Conservation (phyloP, 2,888 invertebrate genomes). For the Cantharis lateralis region DNA sequence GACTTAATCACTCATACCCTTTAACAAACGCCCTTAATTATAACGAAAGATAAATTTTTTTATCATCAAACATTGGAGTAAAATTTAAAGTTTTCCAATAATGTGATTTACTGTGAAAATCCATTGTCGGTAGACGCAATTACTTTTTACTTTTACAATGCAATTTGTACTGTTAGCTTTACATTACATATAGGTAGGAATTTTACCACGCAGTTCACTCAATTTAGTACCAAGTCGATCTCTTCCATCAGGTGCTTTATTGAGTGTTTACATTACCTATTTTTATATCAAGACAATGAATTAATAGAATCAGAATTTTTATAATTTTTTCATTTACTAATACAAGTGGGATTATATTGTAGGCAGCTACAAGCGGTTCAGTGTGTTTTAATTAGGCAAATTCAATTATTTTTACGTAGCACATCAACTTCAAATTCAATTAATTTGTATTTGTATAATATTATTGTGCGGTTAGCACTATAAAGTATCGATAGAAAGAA, state of each 20-base stretch:
- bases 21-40: not conserved
- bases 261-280: not conserved
- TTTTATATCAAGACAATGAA: not conserved
- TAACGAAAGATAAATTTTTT: not conserved
- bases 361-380: too few relatives aligned
- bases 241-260: not conserved
- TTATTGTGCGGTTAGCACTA: not conserved
- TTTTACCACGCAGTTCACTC: not conserved
- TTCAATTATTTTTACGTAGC: not conserved
- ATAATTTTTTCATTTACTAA: not conserved
- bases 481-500: not conserved
- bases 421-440: not conserved
- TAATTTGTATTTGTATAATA: not conserved
- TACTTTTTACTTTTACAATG: not conserved
- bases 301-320: not conserved
- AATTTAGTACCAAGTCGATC: not conserved
- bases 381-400: not conserved
- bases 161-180: not conserved
- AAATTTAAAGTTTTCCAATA: not conserved
- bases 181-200: not conserved
- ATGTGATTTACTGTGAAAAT: not conserved
- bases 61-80: not conserved
- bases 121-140: not conserved
- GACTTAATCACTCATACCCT: not conserved
- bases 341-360: too few relatives aligned